Base-by-base conservation (phyloP, 2,113 vertebrate genomes). In the Ciconia maguari region DNA sequence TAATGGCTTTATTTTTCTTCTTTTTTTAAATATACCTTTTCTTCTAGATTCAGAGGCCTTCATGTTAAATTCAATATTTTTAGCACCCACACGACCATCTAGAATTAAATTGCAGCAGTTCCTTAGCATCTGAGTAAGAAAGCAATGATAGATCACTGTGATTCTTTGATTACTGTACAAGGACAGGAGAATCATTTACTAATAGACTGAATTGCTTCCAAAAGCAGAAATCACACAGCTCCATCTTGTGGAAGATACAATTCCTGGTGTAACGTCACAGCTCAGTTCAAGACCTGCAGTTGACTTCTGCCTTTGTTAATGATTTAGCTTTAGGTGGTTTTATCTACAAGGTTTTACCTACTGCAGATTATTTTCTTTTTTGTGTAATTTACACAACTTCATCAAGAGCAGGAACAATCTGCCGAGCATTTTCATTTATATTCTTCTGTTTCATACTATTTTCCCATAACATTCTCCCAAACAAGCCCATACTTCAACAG, bases 231-330 rank as follows among this genome's bases (percentile, higher is more conserved):
- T 96, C 69, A 48, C 80, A 94, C 89, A 98, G 97, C 90, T 95
- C 98, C 98, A 98, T 96, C 98, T 98, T 86, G 96, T 97, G 98
- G 97, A 90, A 44, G 51, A 51, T n/a, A 38, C 1, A 13, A 51
- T 76, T 92, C 57, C 76, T 44, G 11, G 5, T 49, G 52, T 44
- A 51, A 70, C 6, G 20, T 51, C 83, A 30, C 51, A 51, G n/a
- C 16, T 71, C 34, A 13, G 34, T 49, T 88, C 52, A 79, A 52
- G 34, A 48, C 51, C 55, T 49, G 51, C 13, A 36, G 30, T 13
- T 83, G 32, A 58, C 54, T 48, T 46, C 64, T 58, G 26, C 10
- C 12, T 62, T 46, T 44, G 29, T 15, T 41, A 89, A 61, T 7
- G 10, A 79, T 58, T 87, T 72, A 55, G 52, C 30, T 34, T 90